These are phyloP conservation scores for Trinorchestia longiramus DNA, from an alignment of 1,140 invertebrate genomes.

Conservation along the genomic window DNA sequence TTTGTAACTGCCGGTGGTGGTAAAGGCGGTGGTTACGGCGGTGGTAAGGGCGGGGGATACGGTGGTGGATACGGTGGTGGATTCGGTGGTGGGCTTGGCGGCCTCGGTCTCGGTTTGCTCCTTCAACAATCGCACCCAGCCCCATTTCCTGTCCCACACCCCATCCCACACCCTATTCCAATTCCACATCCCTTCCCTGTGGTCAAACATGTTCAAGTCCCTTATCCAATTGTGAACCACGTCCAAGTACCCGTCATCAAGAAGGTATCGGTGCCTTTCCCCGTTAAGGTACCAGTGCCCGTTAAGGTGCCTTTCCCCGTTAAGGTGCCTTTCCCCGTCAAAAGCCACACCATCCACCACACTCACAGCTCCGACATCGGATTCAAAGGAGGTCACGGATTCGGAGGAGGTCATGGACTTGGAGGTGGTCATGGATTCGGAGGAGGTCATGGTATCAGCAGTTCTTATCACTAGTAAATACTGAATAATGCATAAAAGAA, in stretches of 20 bases:
- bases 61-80: background rate
- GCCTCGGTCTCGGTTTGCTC: too few relatives aligned
- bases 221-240: too few relatives aligned
- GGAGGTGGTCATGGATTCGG: background rate
- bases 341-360: background rate
- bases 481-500: background rate
- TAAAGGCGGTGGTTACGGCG: background rate
- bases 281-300: conserved; percentile 25
- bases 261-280: conserved; percentile 32
- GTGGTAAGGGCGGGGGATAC: conserved; percentile 37
- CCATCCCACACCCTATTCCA: background rate
- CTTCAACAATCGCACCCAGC: too few relatives aligned
- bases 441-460: background rate
- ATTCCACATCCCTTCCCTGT: background rate
- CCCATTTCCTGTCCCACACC: background rate
- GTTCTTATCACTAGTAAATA: background rate
- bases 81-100: too few relatives aligned
- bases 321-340: conserved; percentile 3
- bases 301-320: too few relatives aligned
- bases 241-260: conserved; percentile 3
- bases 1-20: conserved; percentile 46
- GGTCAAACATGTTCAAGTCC: background rate
- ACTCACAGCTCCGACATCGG: background rate
- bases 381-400: too few relatives aligned
- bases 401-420: too few relatives aligned